phyloP scores from a whole-genome alignment of 2,113 vertebrate species.

The Apistogramma diplotaenia region DNA sequence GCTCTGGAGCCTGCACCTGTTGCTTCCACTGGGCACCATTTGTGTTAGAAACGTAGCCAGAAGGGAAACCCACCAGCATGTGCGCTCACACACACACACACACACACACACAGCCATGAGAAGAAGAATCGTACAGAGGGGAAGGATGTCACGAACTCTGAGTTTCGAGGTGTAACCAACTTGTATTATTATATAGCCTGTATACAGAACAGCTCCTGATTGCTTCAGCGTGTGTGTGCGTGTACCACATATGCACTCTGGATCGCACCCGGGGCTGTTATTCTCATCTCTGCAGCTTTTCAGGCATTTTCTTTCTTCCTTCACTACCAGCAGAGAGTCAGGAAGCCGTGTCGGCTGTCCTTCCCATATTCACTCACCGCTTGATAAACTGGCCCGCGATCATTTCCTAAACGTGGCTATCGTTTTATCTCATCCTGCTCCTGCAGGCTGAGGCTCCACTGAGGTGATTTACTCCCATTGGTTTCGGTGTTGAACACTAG shows the following conservation, averaged over 20 bases:
- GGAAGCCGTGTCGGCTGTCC: slow-evolving; percentile 12
- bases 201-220: slow-evolving; percentile 45
- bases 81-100: background rate
- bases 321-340: slow-evolving; percentile 3
- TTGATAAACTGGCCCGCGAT: background rate
- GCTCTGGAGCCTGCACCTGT: slow-evolving; percentile 65
- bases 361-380: slow-evolving; percentile 17
- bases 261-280: slow-evolving; percentile 36
- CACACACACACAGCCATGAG: background rate
- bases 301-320: background rate
- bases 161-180: slow-evolving; percentile 38
- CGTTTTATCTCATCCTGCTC: background rate
- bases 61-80: background rate
- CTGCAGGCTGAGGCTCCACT: background rate
- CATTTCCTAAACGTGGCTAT: background rate
- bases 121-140: background rate
- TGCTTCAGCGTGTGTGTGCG: slow-evolving; percentile 46
- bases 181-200: slow-evolving; percentile 40
- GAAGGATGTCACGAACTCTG: slow-evolving; percentile 21
- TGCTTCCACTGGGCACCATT: slow-evolving; percentile 52
- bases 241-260: slow-evolving; percentile 42
- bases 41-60: slow-evolving; percentile 11
- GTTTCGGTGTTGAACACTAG: slow-evolving; percentile 62
- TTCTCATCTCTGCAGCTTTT: slow-evolving; percentile 30
- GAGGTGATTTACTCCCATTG: background rate